A percentile compares a stretch with the other conserved stretches of the same genome.
These are phyloP conservation scores for Pristionchus entomophagus DNA, from an alignment of 2,888 invertebrate genomes.

Conservation along the genomic window DNA sequence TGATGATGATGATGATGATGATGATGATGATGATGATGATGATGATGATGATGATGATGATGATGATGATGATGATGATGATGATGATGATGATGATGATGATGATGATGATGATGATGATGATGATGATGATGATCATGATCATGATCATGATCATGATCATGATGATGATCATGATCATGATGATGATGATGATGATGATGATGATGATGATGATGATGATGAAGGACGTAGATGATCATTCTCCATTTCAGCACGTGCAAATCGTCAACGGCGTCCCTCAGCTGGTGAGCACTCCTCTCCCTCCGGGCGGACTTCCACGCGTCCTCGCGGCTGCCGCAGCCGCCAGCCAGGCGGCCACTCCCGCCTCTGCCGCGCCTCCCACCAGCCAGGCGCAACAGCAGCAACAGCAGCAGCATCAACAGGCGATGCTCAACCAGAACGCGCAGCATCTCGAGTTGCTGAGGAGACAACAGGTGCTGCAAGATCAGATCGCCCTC, in stretches of 20 bases:
- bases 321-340: not conserved
- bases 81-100: no score
- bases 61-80: no score
- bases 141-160: no score
- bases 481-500: conserved; percentile 7
- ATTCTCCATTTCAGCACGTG: not conserved
- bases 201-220: no score
- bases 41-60: no score
- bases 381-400: not conserved
- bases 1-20: no score
- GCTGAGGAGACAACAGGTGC: conserved; percentile 39
- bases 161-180: no score
- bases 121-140: no score
- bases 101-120: no score
- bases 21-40: no score
- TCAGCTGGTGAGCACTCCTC: not conserved
- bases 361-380: not conserved
- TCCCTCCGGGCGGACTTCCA: not conserved
- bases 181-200: no score
- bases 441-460: conserved; percentile 20
- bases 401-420: not conserved
- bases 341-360: not conserved
- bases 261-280: not conserved
- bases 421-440: not conserved
- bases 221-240: no score